Evolutionary conservation across 2,113 vertebrate species (phyloP), one percentile per base, ranked within the genome.

Genomic region (Pteronura brasiliensis): DNA sequence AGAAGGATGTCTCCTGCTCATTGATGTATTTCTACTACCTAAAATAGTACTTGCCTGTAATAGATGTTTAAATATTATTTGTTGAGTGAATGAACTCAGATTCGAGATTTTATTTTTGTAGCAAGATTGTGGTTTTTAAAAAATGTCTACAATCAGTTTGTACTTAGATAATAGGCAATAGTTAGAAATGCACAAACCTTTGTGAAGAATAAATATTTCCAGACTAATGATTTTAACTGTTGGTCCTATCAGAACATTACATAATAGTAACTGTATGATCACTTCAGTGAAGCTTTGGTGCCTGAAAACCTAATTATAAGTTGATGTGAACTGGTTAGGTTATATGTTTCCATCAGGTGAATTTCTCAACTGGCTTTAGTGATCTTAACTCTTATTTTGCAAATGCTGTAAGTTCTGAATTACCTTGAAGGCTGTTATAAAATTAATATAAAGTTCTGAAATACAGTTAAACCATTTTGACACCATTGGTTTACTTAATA

Each of bases 91-190:
- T 93, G 42, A 81, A 61, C 39, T 96, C 8, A 80, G 34, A 55
- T 76, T 27, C 29, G 42, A 76, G n/a, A 79, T 88, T 90, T 65
- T 21, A 87, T 89, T 88, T 88, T 96, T 95, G 9, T 96, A 63
- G 21, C 12, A 85, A 47, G 23, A 59, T 67, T 86, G 10, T 77
- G 2, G 9, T 57, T 94, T 96, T 91, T 81, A 20, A 71, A 69
- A 89, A 88, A 88, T 39, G 3, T 81, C 77, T 95, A 1, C 14
- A 47, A 4, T 80, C n/a, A 91, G 27, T 92, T 91, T 74, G 20
- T 90, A 77, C 52, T 72, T 67, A 52, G 67, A 71, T 95, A 93
- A 57, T 92, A 85, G 3, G 18, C 12, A 87, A 9, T 90, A 96
- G 57, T 96, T 90, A 77, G 71, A 96, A 82, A 59, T 87, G 18